Evolutionary conservation across 2,797 vertebrate genomes (phyloP).

Genomic region (Liparis tanakae): DNA sequence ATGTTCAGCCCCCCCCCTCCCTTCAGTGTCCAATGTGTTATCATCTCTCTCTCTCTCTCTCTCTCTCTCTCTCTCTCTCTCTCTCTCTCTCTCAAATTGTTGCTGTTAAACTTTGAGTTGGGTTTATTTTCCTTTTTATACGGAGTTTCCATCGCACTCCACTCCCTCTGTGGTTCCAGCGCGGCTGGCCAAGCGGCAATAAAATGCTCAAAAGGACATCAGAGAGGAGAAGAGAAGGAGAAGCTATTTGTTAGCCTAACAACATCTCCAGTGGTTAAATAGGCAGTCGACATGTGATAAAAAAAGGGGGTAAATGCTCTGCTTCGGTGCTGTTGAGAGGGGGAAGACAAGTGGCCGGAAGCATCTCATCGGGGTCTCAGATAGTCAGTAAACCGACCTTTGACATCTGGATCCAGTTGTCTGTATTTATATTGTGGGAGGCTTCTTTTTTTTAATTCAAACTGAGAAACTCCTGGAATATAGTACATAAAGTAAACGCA

Average conservation of each 20-base stretch:
- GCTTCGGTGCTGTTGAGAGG: conserved; percentile 35
- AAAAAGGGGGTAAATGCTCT: conserved; percentile 19
- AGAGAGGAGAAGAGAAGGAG: conserved; percentile 67
- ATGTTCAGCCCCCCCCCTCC: conserved; percentile 38
- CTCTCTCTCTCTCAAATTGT: conserved; percentile 39
- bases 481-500: conserved; percentile 20
- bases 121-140: conserved; percentile 77
- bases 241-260: conserved; percentile 71
- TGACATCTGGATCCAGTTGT: conserved; percentile 16
- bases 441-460: conserved; percentile 14
- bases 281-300: conserved; percentile 51
- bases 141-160: conserved; percentile 78
- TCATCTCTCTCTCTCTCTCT: conserved; percentile 50
- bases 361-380: conserved; percentile 5
- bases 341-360: conserved; percentile 48
- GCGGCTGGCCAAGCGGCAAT: conserved; percentile 79
- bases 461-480: conserved; percentile 22
- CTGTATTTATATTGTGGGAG: conserved; percentile 31
- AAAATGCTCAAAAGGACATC: conserved; percentile 79
- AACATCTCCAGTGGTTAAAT: conserved; percentile 62
- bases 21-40: conserved; percentile 52
- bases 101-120: conserved; percentile 71
- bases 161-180: conserved; percentile 79
- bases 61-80: too few relatives aligned
- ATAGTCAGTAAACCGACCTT: conserved; percentile 24